These are phyloP conservation scores for Parnassius smintheus DNA, from an alignment of 2,888 invertebrate species.

Conservation along the genomic window DNA sequence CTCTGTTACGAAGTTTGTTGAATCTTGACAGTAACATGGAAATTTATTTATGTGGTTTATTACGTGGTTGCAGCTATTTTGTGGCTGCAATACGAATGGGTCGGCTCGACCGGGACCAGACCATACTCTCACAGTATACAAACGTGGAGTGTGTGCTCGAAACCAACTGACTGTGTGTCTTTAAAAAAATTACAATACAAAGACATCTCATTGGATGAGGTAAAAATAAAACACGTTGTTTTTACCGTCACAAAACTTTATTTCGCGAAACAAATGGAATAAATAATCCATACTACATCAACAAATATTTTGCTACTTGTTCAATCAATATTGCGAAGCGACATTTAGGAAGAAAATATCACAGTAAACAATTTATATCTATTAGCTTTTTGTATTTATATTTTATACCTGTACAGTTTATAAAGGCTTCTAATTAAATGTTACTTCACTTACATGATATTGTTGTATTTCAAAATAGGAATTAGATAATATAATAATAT, in stretches of 20 bases:
- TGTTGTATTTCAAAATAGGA: neutral
- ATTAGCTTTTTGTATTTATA: constrained; percentile 10
- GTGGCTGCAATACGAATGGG: too few species aligned
- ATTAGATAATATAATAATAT: neutral
- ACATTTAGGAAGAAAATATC: constrained; percentile 67
- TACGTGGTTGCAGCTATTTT: too few species aligned
- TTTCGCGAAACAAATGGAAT: constrained; percentile 39
- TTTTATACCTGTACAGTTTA: constrained; percentile 3
- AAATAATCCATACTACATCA: constrained; percentile 49
- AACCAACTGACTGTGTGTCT: too few species aligned
- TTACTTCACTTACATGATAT: constrained; percentile 9
- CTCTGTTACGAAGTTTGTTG: too few species aligned
- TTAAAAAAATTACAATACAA: too few species aligned
- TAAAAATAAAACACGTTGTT: neutral
- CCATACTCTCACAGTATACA: too few species aligned
- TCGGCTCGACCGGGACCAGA: too few species aligned
- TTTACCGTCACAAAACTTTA: constrained; percentile 35
- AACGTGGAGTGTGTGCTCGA: too few species aligned
- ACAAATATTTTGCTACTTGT: constrained; percentile 54
- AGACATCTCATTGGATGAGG: too few species aligned
- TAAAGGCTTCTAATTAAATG: constrained; percentile 15
- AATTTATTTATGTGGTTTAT: too few species aligned
- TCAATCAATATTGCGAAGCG: constrained; percentile 49
- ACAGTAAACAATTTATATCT: constrained; percentile 50
- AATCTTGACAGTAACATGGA: too few species aligned